A percentile compares a stretch with the other conserved stretches of the same genome.
Conservation (phyloP, 2,888 invertebrate species). For the Odontomyia ornata region DNA sequence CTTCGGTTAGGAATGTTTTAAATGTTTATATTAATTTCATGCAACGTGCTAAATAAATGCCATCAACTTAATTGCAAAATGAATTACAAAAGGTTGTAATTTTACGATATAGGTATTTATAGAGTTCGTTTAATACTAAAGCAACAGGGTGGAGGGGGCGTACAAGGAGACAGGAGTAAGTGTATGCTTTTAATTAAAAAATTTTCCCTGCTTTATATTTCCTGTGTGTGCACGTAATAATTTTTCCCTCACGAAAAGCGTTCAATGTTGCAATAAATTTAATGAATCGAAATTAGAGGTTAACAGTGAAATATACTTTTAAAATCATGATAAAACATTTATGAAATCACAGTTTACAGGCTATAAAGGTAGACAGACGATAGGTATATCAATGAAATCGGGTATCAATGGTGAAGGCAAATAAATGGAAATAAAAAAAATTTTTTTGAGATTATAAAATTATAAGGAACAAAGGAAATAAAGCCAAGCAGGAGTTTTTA, state of each 20-base stretch:
- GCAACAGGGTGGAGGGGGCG: background rate
- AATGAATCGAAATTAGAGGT: background rate
- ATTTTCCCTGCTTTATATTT: background rate
- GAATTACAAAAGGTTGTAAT: conserved; percentile 8
- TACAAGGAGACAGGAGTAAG: background rate
- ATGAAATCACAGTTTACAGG: no score
- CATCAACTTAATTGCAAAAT: conserved; percentile 20
- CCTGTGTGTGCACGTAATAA: background rate
- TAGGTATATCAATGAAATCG: no score
- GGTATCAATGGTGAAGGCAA: no score
- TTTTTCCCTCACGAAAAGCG: background rate
- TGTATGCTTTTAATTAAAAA: conserved; percentile 2
- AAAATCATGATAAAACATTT: no score
- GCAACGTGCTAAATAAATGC: background rate
- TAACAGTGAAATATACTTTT: background rate
- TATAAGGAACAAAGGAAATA: no score
- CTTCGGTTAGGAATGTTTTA: background rate
- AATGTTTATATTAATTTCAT: background rate
- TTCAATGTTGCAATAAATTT: conserved; percentile 5
- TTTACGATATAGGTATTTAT: background rate
- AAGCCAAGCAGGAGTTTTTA: no score
- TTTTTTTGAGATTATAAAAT: no score
- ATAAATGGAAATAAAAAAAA: no score
- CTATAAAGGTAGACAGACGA: no score
- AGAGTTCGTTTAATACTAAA: background rate